Evolutionary conservation across 2,888 invertebrate species (phyloP).

Genomic region (Psylliodes chrysocephalus): DNA sequence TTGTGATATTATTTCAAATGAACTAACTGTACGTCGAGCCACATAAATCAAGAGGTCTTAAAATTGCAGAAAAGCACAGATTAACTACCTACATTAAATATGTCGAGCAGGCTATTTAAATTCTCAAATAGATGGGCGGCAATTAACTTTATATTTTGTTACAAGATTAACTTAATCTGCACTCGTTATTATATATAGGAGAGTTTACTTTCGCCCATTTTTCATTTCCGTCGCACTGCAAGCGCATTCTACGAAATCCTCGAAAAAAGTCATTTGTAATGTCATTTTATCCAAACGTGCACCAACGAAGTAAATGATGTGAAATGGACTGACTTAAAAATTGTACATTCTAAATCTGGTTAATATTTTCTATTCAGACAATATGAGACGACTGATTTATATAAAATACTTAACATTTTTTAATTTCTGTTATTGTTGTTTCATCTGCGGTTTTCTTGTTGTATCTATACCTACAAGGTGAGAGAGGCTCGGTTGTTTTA

Average conservation of each 20-base stretch:
- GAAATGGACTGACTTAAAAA: too few relatives aligned
- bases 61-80: background rate
- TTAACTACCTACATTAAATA: conserved; percentile 12
- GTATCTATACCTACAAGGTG: too few relatives aligned
- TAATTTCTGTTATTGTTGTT: too few relatives aligned
- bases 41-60: background rate
- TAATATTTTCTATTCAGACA: too few relatives aligned
- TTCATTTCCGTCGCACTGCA: conserved; percentile 15
- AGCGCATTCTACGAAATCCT: background rate
- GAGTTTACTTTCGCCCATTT: conserved; percentile 1
- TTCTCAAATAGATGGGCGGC: conserved; percentile 10
- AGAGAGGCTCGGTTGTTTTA: too few relatives aligned
- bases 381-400: too few relatives aligned
- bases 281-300: too few relatives aligned
- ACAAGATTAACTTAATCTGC: conserved; percentile 22
- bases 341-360: too few relatives aligned
- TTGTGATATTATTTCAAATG: background rate
- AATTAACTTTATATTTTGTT: conserved; percentile 29
- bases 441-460: too few relatives aligned
- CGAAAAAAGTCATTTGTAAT: background rate
- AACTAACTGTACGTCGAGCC: background rate
- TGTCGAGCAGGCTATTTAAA: conserved; percentile 14
- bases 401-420: too few relatives aligned
- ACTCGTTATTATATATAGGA: conserved; percentile 12
- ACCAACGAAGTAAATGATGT: too few relatives aligned